Conservation (phyloP, 2,888 invertebrate species). For the Dyspetes luteomarginatus region DNA sequence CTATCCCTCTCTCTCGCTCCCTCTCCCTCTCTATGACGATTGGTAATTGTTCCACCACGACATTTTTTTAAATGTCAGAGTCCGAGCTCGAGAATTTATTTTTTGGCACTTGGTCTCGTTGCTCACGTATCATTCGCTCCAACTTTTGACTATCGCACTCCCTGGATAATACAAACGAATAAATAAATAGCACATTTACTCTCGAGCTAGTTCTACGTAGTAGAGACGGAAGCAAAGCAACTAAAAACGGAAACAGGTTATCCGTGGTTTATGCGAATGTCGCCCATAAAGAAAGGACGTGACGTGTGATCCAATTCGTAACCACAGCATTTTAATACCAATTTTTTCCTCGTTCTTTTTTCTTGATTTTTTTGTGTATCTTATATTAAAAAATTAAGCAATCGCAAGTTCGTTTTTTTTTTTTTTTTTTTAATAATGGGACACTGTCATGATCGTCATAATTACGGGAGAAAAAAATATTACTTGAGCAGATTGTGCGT, state of each 20-base stretch:
- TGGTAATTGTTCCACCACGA: slow-evolving; percentile 47
- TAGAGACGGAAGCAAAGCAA: slow-evolving; percentile 58
- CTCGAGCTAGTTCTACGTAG: slow-evolving; percentile 25
- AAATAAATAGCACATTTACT: slow-evolving; percentile 6
- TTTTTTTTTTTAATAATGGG: slow-evolving; percentile 5
- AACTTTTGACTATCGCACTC: background rate
- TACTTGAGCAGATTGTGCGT: background rate
- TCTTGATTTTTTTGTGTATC: slow-evolving; percentile 20
- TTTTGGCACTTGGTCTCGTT: slow-evolving; percentile 56
- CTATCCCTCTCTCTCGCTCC: slow-evolving; percentile 63
- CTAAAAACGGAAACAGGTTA: slow-evolving; percentile 43
- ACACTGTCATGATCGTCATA: background rate
- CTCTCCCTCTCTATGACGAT: slow-evolving; percentile 67
- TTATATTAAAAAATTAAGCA: too few species aligned
- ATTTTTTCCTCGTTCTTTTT: slow-evolving; percentile 47
- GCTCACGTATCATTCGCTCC: slow-evolving; percentile 27
- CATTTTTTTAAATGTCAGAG: slow-evolving; percentile 29
- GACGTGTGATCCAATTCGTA: slow-evolving; percentile 75
- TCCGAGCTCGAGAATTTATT: slow-evolving; percentile 32
- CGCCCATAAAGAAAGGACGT: slow-evolving; percentile 63
- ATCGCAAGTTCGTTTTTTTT: too few species aligned
- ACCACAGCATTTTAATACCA: slow-evolving; percentile 77
- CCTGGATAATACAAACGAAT: slow-evolving; percentile 5
- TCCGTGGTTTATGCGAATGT: slow-evolving; percentile 39
- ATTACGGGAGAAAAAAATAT: background rate